Base-by-base conservation (phyloP, 2,888 invertebrate genomes). In the Stomorhina lunata region DNA sequence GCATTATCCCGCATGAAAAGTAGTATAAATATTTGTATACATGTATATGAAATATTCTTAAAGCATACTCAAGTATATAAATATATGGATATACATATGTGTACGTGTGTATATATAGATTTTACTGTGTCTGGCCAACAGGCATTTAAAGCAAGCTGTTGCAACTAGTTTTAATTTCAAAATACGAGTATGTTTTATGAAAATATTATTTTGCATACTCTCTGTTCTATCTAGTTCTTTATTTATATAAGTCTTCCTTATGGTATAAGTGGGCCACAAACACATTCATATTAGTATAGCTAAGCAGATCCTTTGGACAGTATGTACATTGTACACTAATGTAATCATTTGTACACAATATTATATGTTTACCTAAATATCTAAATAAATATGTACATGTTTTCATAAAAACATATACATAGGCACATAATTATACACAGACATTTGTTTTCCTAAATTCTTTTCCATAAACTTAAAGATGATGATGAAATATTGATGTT, bases 101-200 rank as follows among this genome's bases (percentile, higher is more conserved):
- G 6, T 17, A 69, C 15, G 20, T n/a, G 2, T 25, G 3, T 50
- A 10, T 50, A 45, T 17, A 6, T 43, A 32, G 40, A 61, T 53
- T 61, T 53, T 32, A 69, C 22, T 50, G 17, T 40, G 17, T 34
- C 48, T 55, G 12, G 22, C 80, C 48, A 63, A 43, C 12, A 63
- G 75, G 43, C 68, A 75, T 80, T 75, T 76, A 69, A 69, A 25
- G 29, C 63, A 68, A 75, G 61, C 75, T 80, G 80, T 69, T 80
- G 75, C 80, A 59, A 48, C 29, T 10, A 50, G 32, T 55, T 63
- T 34, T 55, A 78, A 45, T 69, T 63, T 63, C 34, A 55, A 63
- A 66, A 48, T 20, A 45, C 15, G 43, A 4, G n/a, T n/a, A 15
- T n/a, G n/a, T 43, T 43, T 55, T 57, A 37, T 53, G 20, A 55